Evolutionary conservation across 2,113 vertebrate genomes (phyloP), one percentile per base, ranked within the genome.

Genomic region (Hipposideros armiger): DNA sequence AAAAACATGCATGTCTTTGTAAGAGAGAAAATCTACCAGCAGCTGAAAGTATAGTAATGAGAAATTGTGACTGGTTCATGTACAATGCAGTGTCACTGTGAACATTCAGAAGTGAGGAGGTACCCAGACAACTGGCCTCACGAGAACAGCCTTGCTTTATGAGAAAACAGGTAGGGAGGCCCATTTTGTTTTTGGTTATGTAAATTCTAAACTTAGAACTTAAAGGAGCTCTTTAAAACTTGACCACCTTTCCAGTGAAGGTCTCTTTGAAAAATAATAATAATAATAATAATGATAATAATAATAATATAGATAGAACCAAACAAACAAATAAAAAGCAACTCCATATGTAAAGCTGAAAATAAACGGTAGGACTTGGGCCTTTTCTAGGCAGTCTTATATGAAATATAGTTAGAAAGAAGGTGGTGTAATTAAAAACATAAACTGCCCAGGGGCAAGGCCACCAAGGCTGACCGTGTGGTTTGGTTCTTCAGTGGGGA

Each of bases 181-280:
- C 42, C 58, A 62, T 87, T 87, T 85, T 69, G 87, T 3, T 69
- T 94, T 50, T 84, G 52, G 81, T 66, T 60, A 62, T 84, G 32
- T 72, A 54, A 93, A 54, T 90, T 95, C 81, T 84, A 88, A 96
- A 97, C 60, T 76, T 42, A 87, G 86, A 87, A 91, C 20, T 32
- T 50, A 58, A 92, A 92, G 54, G 4, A 84, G 86, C 50, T 90
- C 77, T 88, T 96, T 95, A 40, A 54, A 87, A 89, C 54, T 80
- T 82, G 17, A 86, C 28, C 74, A 78, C 40, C 69, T 73, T 62
- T 36, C 50, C 40, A 72, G 40, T 15, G 80, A 82, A 76, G 50
- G 26, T 70, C 72, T 95, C 42, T 92, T 54, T 89, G 19, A 14
- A n/a, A 11, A 42, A 62, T 19, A 56, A 78, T 45, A 45, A 90